Base-by-base conservation (phyloP, 2,888 invertebrate genomes). In the Lobophora halterata region DNA sequence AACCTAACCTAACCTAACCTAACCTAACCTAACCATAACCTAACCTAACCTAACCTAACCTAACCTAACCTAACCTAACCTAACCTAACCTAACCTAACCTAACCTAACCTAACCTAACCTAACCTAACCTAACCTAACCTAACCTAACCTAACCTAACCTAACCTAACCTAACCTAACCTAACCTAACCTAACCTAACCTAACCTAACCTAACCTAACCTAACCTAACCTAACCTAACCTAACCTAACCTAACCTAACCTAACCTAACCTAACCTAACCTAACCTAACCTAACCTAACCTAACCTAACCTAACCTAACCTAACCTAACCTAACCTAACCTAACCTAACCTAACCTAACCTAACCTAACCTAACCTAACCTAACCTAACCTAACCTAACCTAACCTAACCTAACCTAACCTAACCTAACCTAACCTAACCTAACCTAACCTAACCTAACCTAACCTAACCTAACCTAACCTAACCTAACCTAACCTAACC, bases 231-330 rank as follows among this genome's bases (percentile, higher is more conserved):
- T 31, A 31, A 31, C 31, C 31, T 31, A 31, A 31, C 31, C 31
- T 31, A 31, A 31, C 31, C 31, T 31, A 31, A 31, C 31, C 31
- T 31, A 31, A 31, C 38, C 38, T 38, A 40, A 40, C n/a, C n/a
- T n/a, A n/a, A n/a, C n/a, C n/a, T n/a, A n/a, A n/a, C n/a, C n/a
- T n/a, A n/a, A n/a, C 40, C 40, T 40, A 40, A 40, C 40, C 40
- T 40, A 40, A 40, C 40, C 40, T 40, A 40, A 40, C 40, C 40
- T 40, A 41, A 41, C 41, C 41, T 41, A 35, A 41, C 41, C 34
- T 41, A 41, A 35, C 34, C 41, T 35, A 41, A 41, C 41, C 30
- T 34, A 30, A 41, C 34, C 30, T 41, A 35, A 35, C 35, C 35
- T 35, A 35, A 35, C 30, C 30, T 37, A 33, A 33, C 37, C 37